A percentile compares a stretch with the other conserved stretches of the same genome.
phyloP scores from a whole-genome alignment of 2,888 invertebrate species.

The Apamea anceps region DNA sequence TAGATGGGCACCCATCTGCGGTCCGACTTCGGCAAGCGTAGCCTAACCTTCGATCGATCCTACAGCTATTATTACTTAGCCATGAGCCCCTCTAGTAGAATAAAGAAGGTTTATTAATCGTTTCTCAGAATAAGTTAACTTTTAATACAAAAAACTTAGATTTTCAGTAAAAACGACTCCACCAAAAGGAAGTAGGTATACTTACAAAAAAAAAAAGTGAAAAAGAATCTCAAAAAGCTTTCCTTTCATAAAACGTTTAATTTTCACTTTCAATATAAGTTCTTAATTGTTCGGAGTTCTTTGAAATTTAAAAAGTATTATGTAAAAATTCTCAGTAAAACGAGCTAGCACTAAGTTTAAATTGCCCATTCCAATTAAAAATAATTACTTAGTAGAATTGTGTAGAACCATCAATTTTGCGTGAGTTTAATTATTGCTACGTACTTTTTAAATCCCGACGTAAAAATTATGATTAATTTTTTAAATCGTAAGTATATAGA shows the following conservation, averaged over 20 bases:
- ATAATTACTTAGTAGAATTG: slow-evolving; percentile 32
- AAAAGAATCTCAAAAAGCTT: not conserved
- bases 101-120: not conserved
- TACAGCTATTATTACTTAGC: not conserved
- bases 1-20: not conserved
- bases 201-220: not conserved
- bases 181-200: not conserved
- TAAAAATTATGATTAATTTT: not conserved
- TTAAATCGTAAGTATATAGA: not conserved
- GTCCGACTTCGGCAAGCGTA: no score
- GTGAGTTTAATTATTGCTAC: not conserved
- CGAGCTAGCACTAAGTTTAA: slow-evolving; percentile 25
- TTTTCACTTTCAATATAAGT: slow-evolving; percentile 49
- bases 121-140: not conserved
- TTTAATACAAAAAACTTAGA: not conserved
- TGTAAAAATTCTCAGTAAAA: slow-evolving; percentile 30
- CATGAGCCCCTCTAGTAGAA: not conserved
- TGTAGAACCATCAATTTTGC: slow-evolving; percentile 3
- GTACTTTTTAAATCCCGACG: not conserved
- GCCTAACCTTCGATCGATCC: not conserved
- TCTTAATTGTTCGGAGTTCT: slow-evolving; percentile 39
- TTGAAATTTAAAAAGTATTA: slow-evolving; percentile 33
- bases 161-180: not conserved
- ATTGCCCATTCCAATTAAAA: slow-evolving; percentile 52
- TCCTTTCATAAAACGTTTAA: slow-evolving; percentile 27